phyloP scores from a whole-genome alignment of 2,888 invertebrate genomes.

The Sminthurides aquaticus region DNA sequence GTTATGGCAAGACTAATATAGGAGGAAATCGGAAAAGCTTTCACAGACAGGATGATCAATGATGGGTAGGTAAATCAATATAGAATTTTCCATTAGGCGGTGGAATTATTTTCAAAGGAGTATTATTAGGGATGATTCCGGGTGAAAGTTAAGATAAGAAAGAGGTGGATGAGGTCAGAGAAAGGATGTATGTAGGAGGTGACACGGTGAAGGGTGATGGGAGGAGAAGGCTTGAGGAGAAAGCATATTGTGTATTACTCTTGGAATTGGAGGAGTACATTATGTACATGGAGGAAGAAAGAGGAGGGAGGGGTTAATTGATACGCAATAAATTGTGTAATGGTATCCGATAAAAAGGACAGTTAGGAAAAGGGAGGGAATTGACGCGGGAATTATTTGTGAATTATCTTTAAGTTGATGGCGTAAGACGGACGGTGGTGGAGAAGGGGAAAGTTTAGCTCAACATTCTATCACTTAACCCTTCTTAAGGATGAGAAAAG shows the following conservation, averaged over 20 bases:
- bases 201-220: no score
- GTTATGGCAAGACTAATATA: no score
- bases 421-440: neutral
- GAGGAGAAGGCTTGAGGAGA: no score
- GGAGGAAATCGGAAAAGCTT: neutral
- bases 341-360: neutral
- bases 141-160: no score
- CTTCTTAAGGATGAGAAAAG: slow-evolving; percentile 19
- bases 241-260: no score
- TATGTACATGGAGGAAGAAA: no score
- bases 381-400: no score
- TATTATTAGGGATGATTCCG: no score
- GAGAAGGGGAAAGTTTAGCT: neutral
- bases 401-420: neutral
- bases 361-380: neutral
- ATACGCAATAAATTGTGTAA: neutral
- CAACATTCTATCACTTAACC: slow-evolving; percentile 8
- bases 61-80: neutral
- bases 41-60: neutral
- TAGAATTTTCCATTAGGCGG: neutral
- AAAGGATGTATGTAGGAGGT: no score
- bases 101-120: no score
- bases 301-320: neutral
- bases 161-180: no score
- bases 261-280: no score